Evolutionary conservation across 2,888 invertebrate species (phyloP), one percentile per base, ranked within the genome.

Genomic region (Anthoptus insignis): DNA sequence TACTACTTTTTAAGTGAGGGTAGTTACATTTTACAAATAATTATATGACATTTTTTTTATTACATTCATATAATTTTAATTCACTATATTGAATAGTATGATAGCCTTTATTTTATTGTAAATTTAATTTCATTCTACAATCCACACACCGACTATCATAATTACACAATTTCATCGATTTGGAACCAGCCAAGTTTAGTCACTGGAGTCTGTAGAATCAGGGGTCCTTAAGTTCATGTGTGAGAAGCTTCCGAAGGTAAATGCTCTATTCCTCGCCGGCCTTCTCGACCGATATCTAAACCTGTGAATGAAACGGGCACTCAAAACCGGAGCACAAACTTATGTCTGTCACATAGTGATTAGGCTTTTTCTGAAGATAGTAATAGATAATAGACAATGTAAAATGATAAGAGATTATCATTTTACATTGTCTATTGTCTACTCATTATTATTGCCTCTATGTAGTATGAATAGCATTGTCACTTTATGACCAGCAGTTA

Each of bases 221-320:
- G 83, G 83, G 11, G 85, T 83, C 54, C 81, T 80, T 24, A 92
- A 83, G 59, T 83, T 82, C 90, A 90, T 88, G 49, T 82, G 74
- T 3, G 89, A 86, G 68, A 92, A 86, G 54, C 80, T 87, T 1
- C 90, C 88, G 71, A 88, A 91, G 52, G 80, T 86, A 71, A 88
- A 87, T 2, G 76, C 69, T 77, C 81, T 87, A 29, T 81, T 80
- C 59, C 83, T 77, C 65, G 83, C 75, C 75, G 84, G 85, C 64
- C 87, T 75, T 45, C 86, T 80, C 16, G 89, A 87, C 82, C 91
- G 86, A 76, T 86, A 86, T 42, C 79, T 81, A 80, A 88, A 86
- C 60, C 60, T 60, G 42, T 13, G 21, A 22, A n/a, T 21, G 13
- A 45, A 21, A 27, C 8, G 8, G n/a, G n/a, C n/a, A n/a, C n/a